These are phyloP conservation scores for Empidonax alnorum DNA, from an alignment of 2,113 vertebrate species.

Conservation along the genomic window DNA sequence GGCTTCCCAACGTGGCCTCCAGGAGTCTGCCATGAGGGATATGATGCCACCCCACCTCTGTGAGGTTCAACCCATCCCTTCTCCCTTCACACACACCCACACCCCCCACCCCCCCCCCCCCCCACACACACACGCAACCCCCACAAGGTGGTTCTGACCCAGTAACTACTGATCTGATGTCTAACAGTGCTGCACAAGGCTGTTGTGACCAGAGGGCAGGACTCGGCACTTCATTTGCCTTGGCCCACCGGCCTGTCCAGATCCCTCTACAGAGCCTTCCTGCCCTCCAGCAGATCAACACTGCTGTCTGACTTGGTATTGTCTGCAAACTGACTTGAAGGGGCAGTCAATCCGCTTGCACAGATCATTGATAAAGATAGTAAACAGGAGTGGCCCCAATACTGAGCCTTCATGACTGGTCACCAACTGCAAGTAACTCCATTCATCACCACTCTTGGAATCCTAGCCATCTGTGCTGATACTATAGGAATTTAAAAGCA, in stretches of 20 bases:
- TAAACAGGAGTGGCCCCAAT: not conserved
- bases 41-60: too few relatives aligned
- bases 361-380: not conserved
- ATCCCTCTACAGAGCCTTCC: not conserved
- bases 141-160: too few relatives aligned
- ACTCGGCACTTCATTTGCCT: not conserved
- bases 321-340: not conserved
- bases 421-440: rapidly evolving
- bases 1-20: too few relatives aligned
- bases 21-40: too few relatives aligned
- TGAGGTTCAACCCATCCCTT: too few relatives aligned
- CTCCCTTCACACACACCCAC: too few relatives aligned
- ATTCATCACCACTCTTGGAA: not conserved
- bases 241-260: rapidly evolving
- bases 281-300: not conserved
- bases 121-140: too few relatives aligned
- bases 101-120: too few relatives aligned
- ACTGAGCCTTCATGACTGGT: not conserved
- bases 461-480: not conserved
- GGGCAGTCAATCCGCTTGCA: rapidly evolving
- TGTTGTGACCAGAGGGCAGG: too few relatives aligned
- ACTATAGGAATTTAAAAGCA: not conserved
- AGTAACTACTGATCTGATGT: too few relatives aligned
- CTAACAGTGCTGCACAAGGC: not conserved
- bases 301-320: too few relatives aligned